Conservation (phyloP, 1,140 invertebrate genomes). For the Hermatobates lingyangjiaoensis region DNA sequence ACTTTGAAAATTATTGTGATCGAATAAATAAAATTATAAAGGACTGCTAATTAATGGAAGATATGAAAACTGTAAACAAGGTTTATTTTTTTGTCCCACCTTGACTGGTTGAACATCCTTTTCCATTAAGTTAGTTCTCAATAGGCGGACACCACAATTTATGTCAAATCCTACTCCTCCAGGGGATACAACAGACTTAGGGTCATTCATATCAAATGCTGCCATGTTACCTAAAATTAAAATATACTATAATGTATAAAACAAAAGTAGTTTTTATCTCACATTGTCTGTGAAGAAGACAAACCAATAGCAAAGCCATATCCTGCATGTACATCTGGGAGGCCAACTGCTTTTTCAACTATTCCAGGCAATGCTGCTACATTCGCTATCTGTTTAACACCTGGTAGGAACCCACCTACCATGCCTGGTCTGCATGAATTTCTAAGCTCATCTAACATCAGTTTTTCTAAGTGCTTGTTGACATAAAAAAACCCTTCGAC, state of each 20-base stretch:
- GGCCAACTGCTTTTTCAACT: slow-evolving; percentile 70
- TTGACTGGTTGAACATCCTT: slow-evolving; percentile 90
- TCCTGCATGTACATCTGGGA: slow-evolving; percentile 97
- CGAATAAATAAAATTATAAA: no score
- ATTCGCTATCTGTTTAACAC: slow-evolving; percentile 98
- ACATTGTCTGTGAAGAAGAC: slow-evolving; percentile 11
- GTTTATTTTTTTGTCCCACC: slow-evolving; percentile 24
- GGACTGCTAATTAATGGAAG: no score
- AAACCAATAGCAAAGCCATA: slow-evolving; percentile 97
- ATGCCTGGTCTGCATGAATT: slow-evolving; percentile 74
- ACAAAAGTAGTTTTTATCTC: not conserved
- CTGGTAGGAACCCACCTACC: slow-evolving; percentile 91
- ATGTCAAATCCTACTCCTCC: slow-evolving; percentile 99
- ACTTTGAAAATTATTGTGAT: no score
- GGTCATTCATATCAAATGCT: slow-evolving; percentile 91
- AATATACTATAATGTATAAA: not conserved
- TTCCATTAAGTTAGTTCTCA: slow-evolving; percentile 88
- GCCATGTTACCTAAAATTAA: slow-evolving; percentile 80
- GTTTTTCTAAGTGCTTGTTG: slow-evolving; percentile 73
- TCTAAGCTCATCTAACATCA: slow-evolving; percentile 94
- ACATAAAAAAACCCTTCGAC: slow-evolving; percentile 98
- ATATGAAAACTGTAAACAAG: no score
- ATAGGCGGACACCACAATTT: slow-evolving; percentile 89
- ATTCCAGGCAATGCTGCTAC: slow-evolving; percentile 97
- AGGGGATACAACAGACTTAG: slow-evolving; percentile 86